Conservation (phyloP, 2,888 invertebrate genomes). For the Lydus trimaculatus region DNA sequence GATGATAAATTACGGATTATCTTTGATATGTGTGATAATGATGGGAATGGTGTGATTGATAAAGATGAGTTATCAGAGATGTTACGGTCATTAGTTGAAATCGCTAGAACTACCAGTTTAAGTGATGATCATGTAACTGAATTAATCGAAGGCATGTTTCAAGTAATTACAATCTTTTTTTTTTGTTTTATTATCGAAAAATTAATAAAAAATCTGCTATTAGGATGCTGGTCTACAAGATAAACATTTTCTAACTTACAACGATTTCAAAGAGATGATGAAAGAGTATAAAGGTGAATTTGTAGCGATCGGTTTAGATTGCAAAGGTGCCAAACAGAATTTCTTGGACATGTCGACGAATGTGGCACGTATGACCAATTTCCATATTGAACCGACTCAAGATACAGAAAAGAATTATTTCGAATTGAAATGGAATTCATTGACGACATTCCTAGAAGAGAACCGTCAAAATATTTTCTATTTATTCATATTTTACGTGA, state of each 20-base stretch:
- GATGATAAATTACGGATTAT: slow-evolving; percentile 94
- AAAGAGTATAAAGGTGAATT: slow-evolving; percentile 96
- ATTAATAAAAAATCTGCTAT: not conserved
- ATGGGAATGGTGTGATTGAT: slow-evolving; percentile 92
- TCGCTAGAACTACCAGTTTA: slow-evolving; percentile 89
- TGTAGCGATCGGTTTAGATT: slow-evolving; percentile 92
- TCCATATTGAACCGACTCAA: slow-evolving; percentile 84
- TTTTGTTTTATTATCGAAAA: not conserved
- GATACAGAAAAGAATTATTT: slow-evolving; percentile 75
- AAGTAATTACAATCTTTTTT: slow-evolving; percentile 61
- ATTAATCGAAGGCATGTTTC: slow-evolving; percentile 93
- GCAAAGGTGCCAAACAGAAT: slow-evolving; percentile 95
- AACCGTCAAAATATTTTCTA: slow-evolving; percentile 97
- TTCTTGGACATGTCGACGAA: slow-evolving; percentile 94
- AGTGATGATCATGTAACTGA: slow-evolving; percentile 91
- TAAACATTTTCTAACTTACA: slow-evolving; percentile 89
- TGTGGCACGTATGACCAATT: slow-evolving; percentile 92
- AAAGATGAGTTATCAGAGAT: slow-evolving; percentile 93
- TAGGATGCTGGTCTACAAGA: slow-evolving; percentile 89
- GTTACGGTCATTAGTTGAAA: slow-evolving; percentile 90
- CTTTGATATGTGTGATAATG: slow-evolving; percentile 97
- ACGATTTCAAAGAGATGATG: slow-evolving; percentile 95
- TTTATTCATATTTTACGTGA: slow-evolving; percentile 92
- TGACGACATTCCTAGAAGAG: slow-evolving; percentile 93
- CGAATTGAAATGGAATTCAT: slow-evolving; percentile 81